Conservation (phyloP, 2,113 vertebrate genomes). For the Bungarus multicinctus region DNA sequence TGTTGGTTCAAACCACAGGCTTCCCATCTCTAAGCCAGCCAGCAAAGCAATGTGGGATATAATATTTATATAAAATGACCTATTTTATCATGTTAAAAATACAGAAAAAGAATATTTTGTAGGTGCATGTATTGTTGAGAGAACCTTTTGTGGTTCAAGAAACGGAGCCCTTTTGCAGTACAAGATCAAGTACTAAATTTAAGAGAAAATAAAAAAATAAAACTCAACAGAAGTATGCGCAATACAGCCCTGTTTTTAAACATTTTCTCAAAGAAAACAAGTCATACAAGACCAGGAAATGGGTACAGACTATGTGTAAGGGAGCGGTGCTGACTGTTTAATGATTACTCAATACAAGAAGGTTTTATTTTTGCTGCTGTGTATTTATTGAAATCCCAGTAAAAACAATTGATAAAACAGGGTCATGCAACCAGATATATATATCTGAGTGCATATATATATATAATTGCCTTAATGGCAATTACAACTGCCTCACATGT, state of each 20-base stretch:
- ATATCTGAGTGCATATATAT: no score
- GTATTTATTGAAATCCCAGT: background rate
- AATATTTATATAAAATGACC: background rate
- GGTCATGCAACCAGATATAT: background rate
- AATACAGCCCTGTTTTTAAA: background rate
- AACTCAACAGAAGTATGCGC: background rate
- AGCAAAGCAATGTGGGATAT: background rate
- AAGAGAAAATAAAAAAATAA: background rate
- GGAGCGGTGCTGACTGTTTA: background rate
- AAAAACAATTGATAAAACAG: background rate
- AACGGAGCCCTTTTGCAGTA: background rate
- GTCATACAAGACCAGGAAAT: background rate
- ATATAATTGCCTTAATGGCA: no score
- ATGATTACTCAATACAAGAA: background rate
- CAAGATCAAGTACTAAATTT: background rate
- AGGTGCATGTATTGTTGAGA: background rate
- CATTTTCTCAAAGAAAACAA: background rate
- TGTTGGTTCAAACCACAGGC: background rate
- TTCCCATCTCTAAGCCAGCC: background rate
- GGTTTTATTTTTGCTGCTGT: background rate
- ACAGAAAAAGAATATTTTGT: background rate
- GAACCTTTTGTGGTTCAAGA: background rate
- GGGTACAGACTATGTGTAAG: background rate
- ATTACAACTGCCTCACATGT: no score
- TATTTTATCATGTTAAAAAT: background rate